Conservation (phyloP, 2,888 invertebrate genomes). For the Syrista parreyssii region DNA sequence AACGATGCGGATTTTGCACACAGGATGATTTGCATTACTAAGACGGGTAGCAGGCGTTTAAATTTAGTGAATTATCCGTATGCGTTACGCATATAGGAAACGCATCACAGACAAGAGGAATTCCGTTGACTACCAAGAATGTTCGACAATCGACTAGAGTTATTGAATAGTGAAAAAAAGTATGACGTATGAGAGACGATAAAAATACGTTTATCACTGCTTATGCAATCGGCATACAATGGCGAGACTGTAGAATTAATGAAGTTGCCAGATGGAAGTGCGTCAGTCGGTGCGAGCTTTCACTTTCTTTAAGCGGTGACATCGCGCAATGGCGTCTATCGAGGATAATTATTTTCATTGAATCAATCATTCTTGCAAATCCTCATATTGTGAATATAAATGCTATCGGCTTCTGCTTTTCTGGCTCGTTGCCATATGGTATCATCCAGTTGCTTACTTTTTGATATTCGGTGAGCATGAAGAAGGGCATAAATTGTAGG, state of each 20-base stretch:
- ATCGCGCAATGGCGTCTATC: constrained; percentile 10
- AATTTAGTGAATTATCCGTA: background rate
- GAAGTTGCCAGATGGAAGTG: background rate
- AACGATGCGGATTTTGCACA: background rate
- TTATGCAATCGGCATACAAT: background rate
- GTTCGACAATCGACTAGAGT: background rate
- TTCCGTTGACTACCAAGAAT: background rate
- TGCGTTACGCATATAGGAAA: background rate
- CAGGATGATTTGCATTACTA: background rate
- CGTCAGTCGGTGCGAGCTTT: background rate
- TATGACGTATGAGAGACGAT: background rate
- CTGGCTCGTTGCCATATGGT: background rate
- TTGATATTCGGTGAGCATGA: constrained; percentile 96
- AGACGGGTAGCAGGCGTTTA: background rate
- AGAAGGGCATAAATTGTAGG: constrained; percentile 94
- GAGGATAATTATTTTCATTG: background rate
- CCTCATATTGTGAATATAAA: background rate
- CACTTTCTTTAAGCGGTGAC: background rate
- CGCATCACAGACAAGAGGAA: background rate
- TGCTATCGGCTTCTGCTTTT: background rate
- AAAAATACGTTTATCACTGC: background rate
- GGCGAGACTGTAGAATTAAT: background rate
- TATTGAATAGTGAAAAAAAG: background rate
- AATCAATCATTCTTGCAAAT: background rate
- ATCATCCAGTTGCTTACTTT: constrained; percentile 70